Percentiles rank a stretch among this genome's conserved stretches.
These are phyloP conservation scores for Daubentonia madagascariensis DNA, from an alignment of 2,113 vertebrate species.

Conservation along the genomic window DNA sequence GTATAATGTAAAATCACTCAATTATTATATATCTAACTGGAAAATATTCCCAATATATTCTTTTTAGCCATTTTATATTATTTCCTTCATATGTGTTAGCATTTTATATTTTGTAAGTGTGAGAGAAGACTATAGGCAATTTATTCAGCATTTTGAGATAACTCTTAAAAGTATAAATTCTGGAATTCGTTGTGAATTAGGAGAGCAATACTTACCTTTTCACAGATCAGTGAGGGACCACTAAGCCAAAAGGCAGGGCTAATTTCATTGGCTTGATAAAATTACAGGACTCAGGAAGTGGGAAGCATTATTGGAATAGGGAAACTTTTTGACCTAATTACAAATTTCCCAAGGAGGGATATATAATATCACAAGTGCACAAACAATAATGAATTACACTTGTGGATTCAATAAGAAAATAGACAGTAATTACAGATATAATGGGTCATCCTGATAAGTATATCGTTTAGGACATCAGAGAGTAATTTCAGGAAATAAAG, in stretches of 20 bases:
- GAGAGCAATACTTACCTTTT: not conserved
- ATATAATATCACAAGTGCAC: not conserved
- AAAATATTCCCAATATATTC: not conserved
- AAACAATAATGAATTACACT: not conserved
- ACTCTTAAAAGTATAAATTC: not conserved
- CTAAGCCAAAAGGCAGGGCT: not conserved
- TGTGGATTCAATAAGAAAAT: not conserved
- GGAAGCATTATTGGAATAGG: not conserved
- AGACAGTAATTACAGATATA: not conserved
- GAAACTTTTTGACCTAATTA: constrained; percentile 29
- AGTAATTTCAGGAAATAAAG: not conserved
- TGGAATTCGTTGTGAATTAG: not conserved
- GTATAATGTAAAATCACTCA: not conserved
- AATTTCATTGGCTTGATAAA: not conserved
- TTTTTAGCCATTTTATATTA: constrained; percentile 22
- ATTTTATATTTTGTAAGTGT: constrained; percentile 5
- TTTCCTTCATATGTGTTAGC: not conserved
- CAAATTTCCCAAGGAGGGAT: not conserved
- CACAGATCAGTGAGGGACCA: not conserved
- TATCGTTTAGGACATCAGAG: not conserved
- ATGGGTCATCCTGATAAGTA: not conserved
- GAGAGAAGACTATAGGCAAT: not conserved
- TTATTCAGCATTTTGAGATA: not conserved
- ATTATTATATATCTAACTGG: not conserved
- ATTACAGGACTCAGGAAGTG: not conserved